Evolutionary conservation across 2,113 vertebrate species (phyloP).

Genomic region (Xenotilapia longispinis): DNA sequence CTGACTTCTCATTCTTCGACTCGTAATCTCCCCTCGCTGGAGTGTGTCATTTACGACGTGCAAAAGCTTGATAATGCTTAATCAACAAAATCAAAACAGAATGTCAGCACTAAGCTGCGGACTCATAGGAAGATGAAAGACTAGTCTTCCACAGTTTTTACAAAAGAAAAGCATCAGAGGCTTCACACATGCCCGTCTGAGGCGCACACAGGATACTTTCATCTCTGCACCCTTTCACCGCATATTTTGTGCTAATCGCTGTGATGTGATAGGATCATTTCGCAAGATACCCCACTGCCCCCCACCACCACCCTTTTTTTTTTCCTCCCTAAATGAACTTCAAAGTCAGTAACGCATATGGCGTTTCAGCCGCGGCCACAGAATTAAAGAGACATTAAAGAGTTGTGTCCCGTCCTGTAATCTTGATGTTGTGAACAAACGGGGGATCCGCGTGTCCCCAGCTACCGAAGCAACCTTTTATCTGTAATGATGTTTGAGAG

Average conservation of each 20-base stretch:
- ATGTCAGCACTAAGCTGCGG: constrained; percentile 39
- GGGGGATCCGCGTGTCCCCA: background rate
- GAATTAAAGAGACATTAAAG: background rate
- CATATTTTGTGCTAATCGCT: constrained; percentile 10
- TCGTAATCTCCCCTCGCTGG: constrained; percentile 22
- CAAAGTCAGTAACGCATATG: constrained; percentile 6
- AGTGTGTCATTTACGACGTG: constrained; percentile 34
- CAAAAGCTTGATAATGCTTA: constrained; percentile 54
- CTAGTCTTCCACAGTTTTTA: constrained; percentile 21
- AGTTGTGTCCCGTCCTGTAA: background rate
- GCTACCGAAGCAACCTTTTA: constrained; percentile 5
- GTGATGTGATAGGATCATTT: background rate
- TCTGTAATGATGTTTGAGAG: background rate
- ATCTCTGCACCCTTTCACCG: background rate
- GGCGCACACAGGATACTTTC: constrained; percentile 11
- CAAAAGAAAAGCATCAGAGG: constrained; percentile 30
- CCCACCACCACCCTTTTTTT: background rate
- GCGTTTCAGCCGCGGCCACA: background rate
- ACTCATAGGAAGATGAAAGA: constrained; percentile 49
- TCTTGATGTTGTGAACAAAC: constrained; percentile 1
- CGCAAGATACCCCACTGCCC: background rate
- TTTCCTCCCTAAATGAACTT: background rate
- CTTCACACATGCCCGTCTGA: background rate
- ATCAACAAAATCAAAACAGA: constrained; percentile 62
- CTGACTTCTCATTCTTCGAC: constrained; percentile 32